These are phyloP conservation scores for Lysandra coridon DNA, from an alignment of 2,888 invertebrate genomes.

Conservation along the genomic window DNA sequence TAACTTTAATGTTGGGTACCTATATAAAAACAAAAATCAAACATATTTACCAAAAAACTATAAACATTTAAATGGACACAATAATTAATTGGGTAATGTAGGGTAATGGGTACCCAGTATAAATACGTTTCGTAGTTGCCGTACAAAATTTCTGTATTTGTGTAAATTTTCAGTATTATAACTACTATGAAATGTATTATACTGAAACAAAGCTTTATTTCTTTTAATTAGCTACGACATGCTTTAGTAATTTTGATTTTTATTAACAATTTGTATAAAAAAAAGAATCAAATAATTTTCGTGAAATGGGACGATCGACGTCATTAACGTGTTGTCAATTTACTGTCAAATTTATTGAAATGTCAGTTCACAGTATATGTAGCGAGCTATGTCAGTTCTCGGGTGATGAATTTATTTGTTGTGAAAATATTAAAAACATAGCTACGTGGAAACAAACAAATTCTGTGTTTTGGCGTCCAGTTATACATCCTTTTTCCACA, in stretches of 20 bases:
- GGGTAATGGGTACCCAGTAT: background rate
- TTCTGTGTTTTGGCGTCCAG: background rate
- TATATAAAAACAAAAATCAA: background rate
- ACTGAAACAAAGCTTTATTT: background rate
- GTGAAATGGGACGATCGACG: conserved; percentile 33
- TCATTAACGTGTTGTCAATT: conserved; percentile 26
- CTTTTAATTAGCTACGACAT: background rate
- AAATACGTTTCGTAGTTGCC: background rate
- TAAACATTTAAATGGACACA: background rate
- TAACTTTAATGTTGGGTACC: background rate
- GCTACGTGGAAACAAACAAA: conserved; percentile 21
- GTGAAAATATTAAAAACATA: conserved; percentile 21
- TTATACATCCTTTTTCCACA: conserved; percentile 30
- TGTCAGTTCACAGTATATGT: background rate
- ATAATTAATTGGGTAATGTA: no score
- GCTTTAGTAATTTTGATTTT: background rate
- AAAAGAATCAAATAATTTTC: conserved; percentile 41
- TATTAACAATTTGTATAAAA: background rate
- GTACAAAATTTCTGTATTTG: background rate
- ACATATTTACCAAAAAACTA: background rate
- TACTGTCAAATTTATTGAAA: background rate
- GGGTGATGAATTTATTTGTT: conserved; percentile 17
- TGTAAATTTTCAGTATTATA: background rate
- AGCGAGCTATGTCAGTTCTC: background rate
- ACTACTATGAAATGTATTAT: background rate